phyloP scores from a whole-genome alignment of 2,113 vertebrate species.

The Picathartes gymnocephalus region DNA sequence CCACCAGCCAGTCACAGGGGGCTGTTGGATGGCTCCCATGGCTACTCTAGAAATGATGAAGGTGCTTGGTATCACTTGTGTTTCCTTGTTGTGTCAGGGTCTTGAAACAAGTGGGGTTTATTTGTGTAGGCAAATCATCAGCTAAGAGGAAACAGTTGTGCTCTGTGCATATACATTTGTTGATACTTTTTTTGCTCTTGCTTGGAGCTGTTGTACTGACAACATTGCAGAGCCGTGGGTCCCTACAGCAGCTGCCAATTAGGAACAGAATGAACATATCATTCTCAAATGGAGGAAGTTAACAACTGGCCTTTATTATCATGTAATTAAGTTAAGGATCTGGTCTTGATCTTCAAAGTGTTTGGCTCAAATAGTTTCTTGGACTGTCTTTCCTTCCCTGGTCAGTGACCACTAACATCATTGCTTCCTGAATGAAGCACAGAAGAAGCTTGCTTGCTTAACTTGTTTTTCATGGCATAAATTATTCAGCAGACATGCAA shows the following conservation, averaged over 20 bases:
- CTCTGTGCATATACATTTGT: background rate
- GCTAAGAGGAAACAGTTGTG: constrained; percentile 7
- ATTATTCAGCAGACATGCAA: background rate
- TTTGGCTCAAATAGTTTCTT: background rate
- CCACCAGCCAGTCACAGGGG: background rate
- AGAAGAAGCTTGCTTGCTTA: background rate
- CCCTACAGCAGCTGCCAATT: background rate
- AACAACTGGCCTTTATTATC: constrained; percentile 30
- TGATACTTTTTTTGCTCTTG: background rate
- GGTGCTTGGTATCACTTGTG: background rate
- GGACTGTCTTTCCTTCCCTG: background rate
- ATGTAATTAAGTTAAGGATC: constrained; percentile 25
- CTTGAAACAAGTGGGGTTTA: background rate
- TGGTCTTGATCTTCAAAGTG: constrained; percentile 21
- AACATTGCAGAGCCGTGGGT: background rate
- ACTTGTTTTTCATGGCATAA: background rate
- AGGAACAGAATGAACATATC: constrained; percentile 3
- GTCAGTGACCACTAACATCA: background rate
- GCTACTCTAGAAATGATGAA: background rate
- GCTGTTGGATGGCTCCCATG: background rate
- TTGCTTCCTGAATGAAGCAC: background rate
- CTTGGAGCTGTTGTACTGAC: background rate
- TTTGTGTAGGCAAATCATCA: background rate
- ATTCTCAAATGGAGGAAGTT: constrained; percentile 18
- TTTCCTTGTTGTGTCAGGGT: background rate